phyloP scores from a whole-genome alignment of 2,113 vertebrate species.

The Scolopax mira region DNA sequence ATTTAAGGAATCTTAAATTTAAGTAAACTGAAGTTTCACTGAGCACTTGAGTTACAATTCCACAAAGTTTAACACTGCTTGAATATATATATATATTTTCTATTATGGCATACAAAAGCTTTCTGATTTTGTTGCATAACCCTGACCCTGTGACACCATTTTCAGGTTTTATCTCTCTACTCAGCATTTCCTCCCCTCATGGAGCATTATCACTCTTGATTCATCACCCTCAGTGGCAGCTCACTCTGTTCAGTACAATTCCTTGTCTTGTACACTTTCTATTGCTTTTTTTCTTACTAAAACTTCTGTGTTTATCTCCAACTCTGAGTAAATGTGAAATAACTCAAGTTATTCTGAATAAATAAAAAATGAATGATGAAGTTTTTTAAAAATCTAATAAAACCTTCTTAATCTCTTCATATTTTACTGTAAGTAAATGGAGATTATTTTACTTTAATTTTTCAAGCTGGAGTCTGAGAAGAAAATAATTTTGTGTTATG shows the following conservation, averaged over 20 bases:
- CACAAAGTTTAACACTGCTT: neutral
- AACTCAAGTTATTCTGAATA: neutral
- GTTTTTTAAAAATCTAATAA: neutral
- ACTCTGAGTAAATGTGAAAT: neutral
- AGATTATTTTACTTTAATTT: conserved; percentile 24
- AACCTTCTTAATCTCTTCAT: neutral
- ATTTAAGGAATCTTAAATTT: neutral
- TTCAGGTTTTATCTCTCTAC: conserved; percentile 17
- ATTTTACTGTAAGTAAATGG: neutral
- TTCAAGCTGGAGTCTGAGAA: neutral
- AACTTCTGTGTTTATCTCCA: conserved; percentile 9
- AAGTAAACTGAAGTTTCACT: neutral
- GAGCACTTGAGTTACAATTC: neutral
- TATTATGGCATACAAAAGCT: neutral
- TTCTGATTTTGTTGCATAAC: conserved; percentile 25
- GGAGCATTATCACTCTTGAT: neutral
- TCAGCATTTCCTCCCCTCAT: neutral
- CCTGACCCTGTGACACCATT: neutral
- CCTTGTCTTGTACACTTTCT: neutral
- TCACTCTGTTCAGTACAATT: conserved; percentile 14
- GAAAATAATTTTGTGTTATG: neutral
- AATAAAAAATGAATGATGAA: neutral
- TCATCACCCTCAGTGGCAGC: neutral
- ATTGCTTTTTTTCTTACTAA: neutral
- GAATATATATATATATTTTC: neutral